A percentile compares a stretch with the other conserved stretches of the same genome.
Evolutionary conservation across 2,797 vertebrate species (phyloP).

Genomic region (Apogon hyalosoma): DNA sequence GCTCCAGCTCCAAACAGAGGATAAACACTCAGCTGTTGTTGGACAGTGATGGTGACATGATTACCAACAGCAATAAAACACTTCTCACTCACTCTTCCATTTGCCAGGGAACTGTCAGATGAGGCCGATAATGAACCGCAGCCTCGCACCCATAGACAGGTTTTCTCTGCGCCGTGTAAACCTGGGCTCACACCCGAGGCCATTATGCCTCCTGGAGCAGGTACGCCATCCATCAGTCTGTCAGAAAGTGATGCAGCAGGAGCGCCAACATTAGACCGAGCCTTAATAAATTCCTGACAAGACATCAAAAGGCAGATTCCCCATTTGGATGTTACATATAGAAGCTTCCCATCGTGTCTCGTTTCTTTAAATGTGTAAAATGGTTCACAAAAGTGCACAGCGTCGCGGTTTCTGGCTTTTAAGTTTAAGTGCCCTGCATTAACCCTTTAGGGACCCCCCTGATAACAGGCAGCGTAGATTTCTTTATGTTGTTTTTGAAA

Average conservation of each 20-base stretch:
- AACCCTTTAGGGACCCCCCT: no score
- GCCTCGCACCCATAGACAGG: slow-evolving; percentile 15
- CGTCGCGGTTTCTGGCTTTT: neutral
- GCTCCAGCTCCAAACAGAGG: slow-evolving; percentile 25
- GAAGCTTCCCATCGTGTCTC: slow-evolving; percentile 21
- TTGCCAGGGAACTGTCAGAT: slow-evolving; percentile 28
- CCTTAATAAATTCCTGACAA: slow-evolving; percentile 29
- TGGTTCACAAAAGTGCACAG: neutral
- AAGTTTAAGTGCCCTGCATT: neutral
- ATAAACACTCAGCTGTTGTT: slow-evolving; percentile 37
- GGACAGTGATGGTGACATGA: slow-evolving; percentile 28
- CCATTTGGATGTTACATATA: slow-evolving; percentile 5
- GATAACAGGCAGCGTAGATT: no score
- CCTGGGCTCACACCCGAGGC: slow-evolving; percentile 28
- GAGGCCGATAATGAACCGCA: slow-evolving; percentile 36
- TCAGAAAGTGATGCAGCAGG: slow-evolving; percentile 48
- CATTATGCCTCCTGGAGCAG: slow-evolving; percentile 50
- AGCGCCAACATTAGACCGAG: slow-evolving; percentile 54
- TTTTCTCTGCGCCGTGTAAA: slow-evolving; percentile 43
- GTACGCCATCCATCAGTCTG: slow-evolving; percentile 70
- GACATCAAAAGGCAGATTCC: slow-evolving; percentile 38
- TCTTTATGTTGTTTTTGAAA: no score
- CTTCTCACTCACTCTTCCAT: slow-evolving; percentile 26
- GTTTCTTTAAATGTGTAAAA: slow-evolving; percentile 20
- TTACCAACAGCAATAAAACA: slow-evolving; percentile 26